Evolutionary conservation across 2,797 vertebrate species (phyloP), one percentile per base, ranked within the genome.

Genomic region (Arctocebus calabarensis): DNA sequence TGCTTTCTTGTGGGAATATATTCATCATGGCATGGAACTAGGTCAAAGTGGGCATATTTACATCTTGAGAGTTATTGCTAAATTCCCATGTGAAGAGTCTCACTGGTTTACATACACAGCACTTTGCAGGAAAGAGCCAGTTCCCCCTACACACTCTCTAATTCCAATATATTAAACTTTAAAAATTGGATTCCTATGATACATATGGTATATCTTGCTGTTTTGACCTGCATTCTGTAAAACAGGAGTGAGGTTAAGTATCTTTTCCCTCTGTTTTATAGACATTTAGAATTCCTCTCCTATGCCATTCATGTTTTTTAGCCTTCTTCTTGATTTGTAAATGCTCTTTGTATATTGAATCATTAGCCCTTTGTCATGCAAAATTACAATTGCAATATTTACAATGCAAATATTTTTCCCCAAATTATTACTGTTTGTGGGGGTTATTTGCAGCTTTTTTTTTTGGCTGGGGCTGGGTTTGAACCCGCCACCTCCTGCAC

Each of bases 261-360:
- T 82, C 40, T 96, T 90, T 91, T 91, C 64, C 45, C 32, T 70
- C 34, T 45, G 23, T 83, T 83, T 91, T 78, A 40, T 20, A 37
- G 57, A 59, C 5, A 37, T 52, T 90, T 48, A 45, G 27, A 45
- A 52, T 64, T 32, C 74, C 79, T 83, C 71, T 90, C 75, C 55
- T 71, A 34, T 1, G 1, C 27, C 93, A 5, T 59, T 90, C 19
- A 5, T 75, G 27, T 12, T 77, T 91, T 75, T 29, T 86, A 61
- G 40, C 74, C 37, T 64, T 57, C 40, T 91, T 86, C 81, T 66
- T 96, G 59, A 91, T 91, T 95, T 94, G 68, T 37, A 88, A 96
- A 96, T 14, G 22, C 82, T 94, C 37, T 85, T 93, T 87, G n/a
- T 66, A 91, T 91, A 90, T 91, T 79, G 61, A 90, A 10, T 22